Evolutionary conservation across 2,888 invertebrate genomes (phyloP), one percentile per base, ranked within the genome.

Genomic region (Cephonodes hylas): DNA sequence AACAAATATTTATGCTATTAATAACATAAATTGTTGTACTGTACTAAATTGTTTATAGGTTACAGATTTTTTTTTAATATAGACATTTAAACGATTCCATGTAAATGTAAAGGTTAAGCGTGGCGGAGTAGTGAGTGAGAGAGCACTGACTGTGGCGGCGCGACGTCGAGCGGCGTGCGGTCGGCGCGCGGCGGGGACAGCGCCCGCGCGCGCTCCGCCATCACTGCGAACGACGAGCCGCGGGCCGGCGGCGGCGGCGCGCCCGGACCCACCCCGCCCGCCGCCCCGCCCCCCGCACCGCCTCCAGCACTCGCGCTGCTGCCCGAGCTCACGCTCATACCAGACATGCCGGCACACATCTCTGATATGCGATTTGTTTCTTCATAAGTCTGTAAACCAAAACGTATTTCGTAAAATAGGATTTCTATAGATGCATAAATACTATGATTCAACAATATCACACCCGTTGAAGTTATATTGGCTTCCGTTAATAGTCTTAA

Each of bases 171-270:
- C 76, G 75, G 53, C 61, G 64, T 67, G 65, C 85, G 62, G n/a
- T 53, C 62, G 69, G 67, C 76, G 81, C 60, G 72, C 45, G 74
- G 74, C 86, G 75, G 88, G 76, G 66, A 84, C 76, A 67, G 86
- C 83, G 70, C 91, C 73, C 66, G 89, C 91, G 80, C 93, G 88
- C 83, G 93, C 86, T 78, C 78, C 75, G 96, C 96, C 96, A 97
- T 97, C 27, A 96, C 95, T 3, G 96, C 95, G 85, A 97, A 98
- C 45, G 97, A 97, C 25, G 97, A 97, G 63, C 97, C 97, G 66
- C 98, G 94, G 84, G 97, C 97, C 2, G 98, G 98, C 22, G 97
- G 97, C 48, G 96, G 94, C 0, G 97, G 96, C 59, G 96, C 79
- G 15, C 64, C 58, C 58, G 64, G 61, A 15, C 65, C 58, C 53